phyloP scores from a whole-genome alignment of 2,113 vertebrate species.

The Lepidiolamprologus cunningtoni region DNA sequence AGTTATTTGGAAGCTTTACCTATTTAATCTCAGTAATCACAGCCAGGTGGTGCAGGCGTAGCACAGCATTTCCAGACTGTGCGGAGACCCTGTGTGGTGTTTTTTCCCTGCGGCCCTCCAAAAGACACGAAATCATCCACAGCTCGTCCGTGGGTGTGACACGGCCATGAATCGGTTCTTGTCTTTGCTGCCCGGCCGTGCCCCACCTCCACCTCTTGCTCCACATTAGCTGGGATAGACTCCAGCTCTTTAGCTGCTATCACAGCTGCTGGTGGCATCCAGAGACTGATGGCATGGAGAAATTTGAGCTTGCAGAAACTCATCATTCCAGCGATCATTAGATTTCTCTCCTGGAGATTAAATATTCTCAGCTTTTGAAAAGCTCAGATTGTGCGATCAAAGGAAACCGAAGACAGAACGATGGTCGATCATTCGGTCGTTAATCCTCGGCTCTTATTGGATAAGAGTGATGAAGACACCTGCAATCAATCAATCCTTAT shows the following conservation, averaged over 20 bases:
- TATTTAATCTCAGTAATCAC: neutral
- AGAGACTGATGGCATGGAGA: neutral
- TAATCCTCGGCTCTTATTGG: conserved; percentile 29
- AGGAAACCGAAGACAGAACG: neutral
- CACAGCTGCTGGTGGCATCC: neutral
- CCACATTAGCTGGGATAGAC: neutral
- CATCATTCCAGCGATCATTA: neutral
- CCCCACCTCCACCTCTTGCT: neutral
- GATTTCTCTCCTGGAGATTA: neutral
- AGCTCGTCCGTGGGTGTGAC: neutral
- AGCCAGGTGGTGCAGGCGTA: neutral
- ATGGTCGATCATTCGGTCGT: conserved; percentile 10
- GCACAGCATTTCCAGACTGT: neutral
- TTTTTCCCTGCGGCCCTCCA: neutral
- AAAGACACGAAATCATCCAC: neutral
- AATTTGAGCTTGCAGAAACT: neutral
- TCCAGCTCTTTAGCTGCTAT: neutral
- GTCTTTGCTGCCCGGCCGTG: neutral
- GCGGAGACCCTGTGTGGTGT: neutral
- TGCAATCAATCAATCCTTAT: conserved; percentile 31
- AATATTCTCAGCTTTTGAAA: neutral
- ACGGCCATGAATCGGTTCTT: neutral
- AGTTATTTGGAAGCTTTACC: neutral
- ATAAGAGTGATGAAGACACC: conserved; percentile 34
- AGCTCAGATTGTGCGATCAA: neutral